These are phyloP conservation scores for Encarsia formosa DNA, from an alignment of 2,888 invertebrate genomes.

Conservation along the genomic window DNA sequence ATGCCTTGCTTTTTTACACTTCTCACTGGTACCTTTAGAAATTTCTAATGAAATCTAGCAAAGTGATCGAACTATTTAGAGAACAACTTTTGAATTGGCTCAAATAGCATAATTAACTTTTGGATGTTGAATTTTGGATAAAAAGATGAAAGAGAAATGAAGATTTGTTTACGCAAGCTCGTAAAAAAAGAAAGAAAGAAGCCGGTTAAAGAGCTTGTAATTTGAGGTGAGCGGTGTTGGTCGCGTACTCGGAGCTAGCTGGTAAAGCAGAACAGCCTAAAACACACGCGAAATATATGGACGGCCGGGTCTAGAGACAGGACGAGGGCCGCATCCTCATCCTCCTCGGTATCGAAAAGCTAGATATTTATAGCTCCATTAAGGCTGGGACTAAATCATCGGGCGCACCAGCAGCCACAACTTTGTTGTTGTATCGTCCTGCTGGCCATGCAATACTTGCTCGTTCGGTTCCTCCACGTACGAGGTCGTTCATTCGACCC, in stretches of 20 bases:
- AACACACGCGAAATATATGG: neutral
- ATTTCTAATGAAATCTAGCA: too few species aligned
- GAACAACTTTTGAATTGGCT: too few species aligned
- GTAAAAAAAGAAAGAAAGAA: too few species aligned
- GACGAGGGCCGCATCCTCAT: constrained; percentile 8
- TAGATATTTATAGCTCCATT: constrained; percentile 62
- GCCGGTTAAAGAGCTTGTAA: constrained; percentile 17
- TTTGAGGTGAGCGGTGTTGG: constrained; percentile 6
- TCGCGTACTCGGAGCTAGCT: neutral
- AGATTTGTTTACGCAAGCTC: too few species aligned
- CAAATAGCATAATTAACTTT: too few species aligned
- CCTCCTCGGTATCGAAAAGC: constrained; percentile 54
- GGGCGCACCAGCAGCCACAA: constrained; percentile 49
- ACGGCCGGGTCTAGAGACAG: neutral
- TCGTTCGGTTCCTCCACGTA: constrained; percentile 29
- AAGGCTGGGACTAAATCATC: constrained; percentile 60
- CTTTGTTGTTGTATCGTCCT: constrained; percentile 51
- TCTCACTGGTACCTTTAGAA: too few species aligned
- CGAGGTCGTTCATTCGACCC: too few species aligned
- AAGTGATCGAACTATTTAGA: too few species aligned
- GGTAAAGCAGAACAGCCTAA: constrained; percentile 10
- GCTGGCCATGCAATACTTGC: constrained; percentile 43
- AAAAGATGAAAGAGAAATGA: too few species aligned
- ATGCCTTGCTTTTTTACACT: neutral
- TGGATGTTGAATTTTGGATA: too few species aligned